Evolutionary conservation across 1,140 invertebrate genomes (phyloP).

Genomic region (Brachystomella parvula): DNA sequence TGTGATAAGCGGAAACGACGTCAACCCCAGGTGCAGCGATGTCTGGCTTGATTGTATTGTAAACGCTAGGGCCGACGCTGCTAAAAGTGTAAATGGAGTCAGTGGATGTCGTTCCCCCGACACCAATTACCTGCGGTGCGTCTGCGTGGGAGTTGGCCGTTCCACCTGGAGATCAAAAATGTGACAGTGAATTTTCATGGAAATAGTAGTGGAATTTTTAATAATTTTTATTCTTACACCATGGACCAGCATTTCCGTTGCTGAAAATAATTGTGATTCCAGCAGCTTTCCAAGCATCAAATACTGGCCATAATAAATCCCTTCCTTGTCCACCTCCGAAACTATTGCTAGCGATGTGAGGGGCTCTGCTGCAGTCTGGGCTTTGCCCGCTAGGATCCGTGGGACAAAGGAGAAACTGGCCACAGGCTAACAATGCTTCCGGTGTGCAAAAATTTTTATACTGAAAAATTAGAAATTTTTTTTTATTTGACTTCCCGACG

Average conservation of each 20-base stretch:
- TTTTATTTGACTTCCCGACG: not conserved
- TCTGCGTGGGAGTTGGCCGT: conserved; percentile 2
- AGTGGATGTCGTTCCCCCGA: not conserved
- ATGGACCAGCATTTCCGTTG: conserved; percentile 12
- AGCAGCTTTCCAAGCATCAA: conserved; percentile 2
- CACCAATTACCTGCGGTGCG: conserved; percentile 9
- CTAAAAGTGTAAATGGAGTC: not conserved
- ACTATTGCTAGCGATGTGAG: conserved; percentile 14
- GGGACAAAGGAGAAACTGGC: conserved; percentile 17
- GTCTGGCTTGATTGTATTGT: conserved; percentile 18
- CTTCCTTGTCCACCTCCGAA: conserved; percentile 7
- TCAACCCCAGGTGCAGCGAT: conserved; percentile 16
- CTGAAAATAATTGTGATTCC: conserved; percentile 7
- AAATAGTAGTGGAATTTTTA: too few relatives aligned
- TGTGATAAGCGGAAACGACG: conserved; percentile 11
- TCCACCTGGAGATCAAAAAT: too few relatives aligned
- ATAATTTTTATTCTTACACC: too few relatives aligned
- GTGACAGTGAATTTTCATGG: too few relatives aligned
- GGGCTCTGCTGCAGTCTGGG: not conserved
- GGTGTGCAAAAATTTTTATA: not conserved
- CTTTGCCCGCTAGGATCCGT: not conserved
- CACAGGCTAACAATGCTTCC: conserved; percentile 12
- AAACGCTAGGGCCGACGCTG: conserved; percentile 2
- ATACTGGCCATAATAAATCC: not conserved
- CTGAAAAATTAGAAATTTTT: not conserved